Base-by-base conservation (phyloP, 2,113 vertebrate species). In the Pandion haliaetus region DNA sequence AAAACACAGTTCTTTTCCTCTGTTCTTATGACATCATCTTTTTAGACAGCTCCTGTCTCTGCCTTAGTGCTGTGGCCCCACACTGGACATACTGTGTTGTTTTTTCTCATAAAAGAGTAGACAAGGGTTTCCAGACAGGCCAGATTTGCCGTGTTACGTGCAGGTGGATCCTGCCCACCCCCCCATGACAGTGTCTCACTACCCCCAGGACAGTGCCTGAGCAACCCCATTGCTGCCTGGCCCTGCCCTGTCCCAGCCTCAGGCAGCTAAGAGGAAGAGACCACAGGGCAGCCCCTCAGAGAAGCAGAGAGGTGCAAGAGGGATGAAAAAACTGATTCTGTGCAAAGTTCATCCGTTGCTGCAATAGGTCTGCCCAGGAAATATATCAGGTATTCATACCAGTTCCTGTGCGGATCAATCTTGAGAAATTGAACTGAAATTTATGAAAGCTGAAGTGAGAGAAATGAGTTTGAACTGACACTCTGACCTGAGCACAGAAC, bases 51-150 rank as follows among this genome's bases (percentile, higher is more conserved):
- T 76, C 2, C 25, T 61, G 25, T 50, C 69, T 76, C 44, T 73
- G 5, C 38, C 38, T 67, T 29, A 26, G 19, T 42, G n/a, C 32
- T 10, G 3, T 29, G 20, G 10, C 9, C 17, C 13, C 0, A 1
- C 47, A 32, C 4, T n/a, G 50, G 63, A 45, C 2, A 6, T 26
- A 23, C 28, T 17, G 3, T n/a, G 11, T 6, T 17, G 1, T 0
- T 12, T 62, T 92, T 66, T 14, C 40, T 84, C 42, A 12, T 25
- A 9, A 34, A 54, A 78, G 32, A 55, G 12, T 47, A 55, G 18
- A 34, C 25, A 66, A 36, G n/a, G 24, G 3, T 58, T 82, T 79
- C 80, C 76, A 54, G 28, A 62, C 12, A 82, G 59, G 21, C 34
- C 29, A 36, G 36, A 44, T 78, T 84, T 87, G 29, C 52, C 0